A percentile compares a stretch with the other conserved stretches of the same genome.
Conservation (phyloP, 1,140 invertebrate species). For the Chrysoperla carnea region DNA sequence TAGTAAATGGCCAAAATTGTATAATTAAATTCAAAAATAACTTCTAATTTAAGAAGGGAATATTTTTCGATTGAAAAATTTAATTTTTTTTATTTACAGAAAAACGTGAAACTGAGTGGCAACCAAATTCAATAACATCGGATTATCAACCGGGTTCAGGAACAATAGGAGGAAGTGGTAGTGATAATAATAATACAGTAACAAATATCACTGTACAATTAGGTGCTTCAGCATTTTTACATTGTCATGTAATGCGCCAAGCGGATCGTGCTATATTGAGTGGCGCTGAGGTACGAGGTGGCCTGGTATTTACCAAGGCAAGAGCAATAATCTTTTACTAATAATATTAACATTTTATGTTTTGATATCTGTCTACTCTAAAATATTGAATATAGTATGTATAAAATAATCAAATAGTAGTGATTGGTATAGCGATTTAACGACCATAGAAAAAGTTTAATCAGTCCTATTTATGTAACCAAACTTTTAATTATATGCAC, state of each 20-base stretch:
- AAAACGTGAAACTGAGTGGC: too few species aligned
- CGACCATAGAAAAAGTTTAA: too few species aligned
- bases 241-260: slow-evolving; percentile 39
- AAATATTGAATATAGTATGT: too few species aligned
- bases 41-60: too few species aligned
- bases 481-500: not conserved
- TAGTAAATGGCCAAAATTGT: too few species aligned
- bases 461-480: not conserved
- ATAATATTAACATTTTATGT: not conserved
- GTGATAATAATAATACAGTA: slow-evolving; percentile 40
- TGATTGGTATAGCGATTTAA: too few species aligned
- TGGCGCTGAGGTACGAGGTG: slow-evolving; percentile 23
- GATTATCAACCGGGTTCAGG: too few species aligned
- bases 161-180: not conserved
- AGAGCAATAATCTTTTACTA: not conserved
- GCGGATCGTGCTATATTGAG: slow-evolving; percentile 42
- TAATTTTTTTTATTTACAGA: too few species aligned
- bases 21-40: too few species aligned
- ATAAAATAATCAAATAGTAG: too few species aligned
- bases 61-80: too few species aligned
- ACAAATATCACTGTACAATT: slow-evolving; percentile 67
- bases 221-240: slow-evolving; percentile 67
- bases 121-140: too few species aligned
- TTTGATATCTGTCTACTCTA: not conserved
- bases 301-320: not conserved